Evolutionary conservation across 2,113 vertebrate species (phyloP).

Genomic region (Ptilorrhoa leucosticta): DNA sequence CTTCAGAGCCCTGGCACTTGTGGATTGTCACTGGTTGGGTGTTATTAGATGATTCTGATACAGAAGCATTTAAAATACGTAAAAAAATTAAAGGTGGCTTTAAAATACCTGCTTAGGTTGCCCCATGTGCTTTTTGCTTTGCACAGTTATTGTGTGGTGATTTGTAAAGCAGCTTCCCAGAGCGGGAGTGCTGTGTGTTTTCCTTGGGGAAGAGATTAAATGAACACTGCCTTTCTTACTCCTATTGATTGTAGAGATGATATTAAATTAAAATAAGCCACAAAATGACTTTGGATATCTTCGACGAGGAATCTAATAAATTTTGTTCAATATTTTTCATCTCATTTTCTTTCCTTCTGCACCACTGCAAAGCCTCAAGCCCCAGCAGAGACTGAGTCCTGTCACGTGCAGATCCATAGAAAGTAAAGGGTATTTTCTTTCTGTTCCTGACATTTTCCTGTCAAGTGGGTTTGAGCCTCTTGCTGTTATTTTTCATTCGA

Average conservation of each 20-base stretch:
- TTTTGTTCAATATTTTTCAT: background rate
- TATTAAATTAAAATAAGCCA: conserved; percentile 26
- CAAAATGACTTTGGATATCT: background rate
- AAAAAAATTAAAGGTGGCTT: background rate
- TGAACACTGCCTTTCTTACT: background rate
- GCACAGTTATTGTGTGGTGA: background rate
- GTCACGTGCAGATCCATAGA: background rate
- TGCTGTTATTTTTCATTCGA: background rate
- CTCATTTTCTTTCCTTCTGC: background rate
- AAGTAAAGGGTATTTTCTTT: background rate
- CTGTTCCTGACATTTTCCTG: background rate
- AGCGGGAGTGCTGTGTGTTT: background rate
- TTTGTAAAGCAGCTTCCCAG: background rate
- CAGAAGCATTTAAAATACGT: background rate
- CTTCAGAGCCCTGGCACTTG: no score
- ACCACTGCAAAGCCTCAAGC: background rate
- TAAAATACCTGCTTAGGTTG: background rate
- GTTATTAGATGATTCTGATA: background rate
- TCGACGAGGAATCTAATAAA: background rate
- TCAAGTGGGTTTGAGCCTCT: background rate
- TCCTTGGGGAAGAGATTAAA: background rate
- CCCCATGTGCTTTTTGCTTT: background rate
- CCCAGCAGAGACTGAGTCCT: background rate
- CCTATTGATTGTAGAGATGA: conserved; percentile 4
- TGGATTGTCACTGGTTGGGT: background rate